A percentile compares a stretch with the other conserved stretches of the same genome.
phyloP scores from a whole-genome alignment of 2,797 vertebrate genomes.

The Arrhamphus sclerolepis region DNA sequence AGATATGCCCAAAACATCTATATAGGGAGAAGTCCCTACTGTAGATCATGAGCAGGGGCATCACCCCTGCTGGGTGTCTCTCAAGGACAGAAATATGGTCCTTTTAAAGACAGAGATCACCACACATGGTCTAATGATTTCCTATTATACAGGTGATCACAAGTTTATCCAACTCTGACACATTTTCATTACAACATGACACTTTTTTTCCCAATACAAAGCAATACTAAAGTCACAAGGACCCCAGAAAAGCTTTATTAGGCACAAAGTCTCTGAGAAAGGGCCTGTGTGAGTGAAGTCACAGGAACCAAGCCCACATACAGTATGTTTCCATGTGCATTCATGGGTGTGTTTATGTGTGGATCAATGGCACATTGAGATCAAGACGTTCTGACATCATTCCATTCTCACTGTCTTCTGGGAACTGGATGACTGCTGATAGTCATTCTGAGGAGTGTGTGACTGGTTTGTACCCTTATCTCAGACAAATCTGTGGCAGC shows the following conservation, averaged over 20 bases:
- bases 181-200: no score
- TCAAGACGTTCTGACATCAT: slow-evolving; percentile 41
- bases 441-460: slow-evolving; percentile 33
- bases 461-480: slow-evolving; percentile 34
- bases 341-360: slow-evolving; percentile 7
- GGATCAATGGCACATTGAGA: slow-evolving; percentile 13
- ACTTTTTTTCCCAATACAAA: no score
- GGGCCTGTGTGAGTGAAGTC: background rate
- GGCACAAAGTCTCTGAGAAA: slow-evolving; percentile 8
- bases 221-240: no score
- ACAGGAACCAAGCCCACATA: background rate
- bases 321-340: background rate
- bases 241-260: background rate
- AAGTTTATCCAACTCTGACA: no score
- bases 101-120: no score
- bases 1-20: no score
- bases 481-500: slow-evolving; percentile 27
- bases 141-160: no score
- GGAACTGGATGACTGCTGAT: slow-evolving; percentile 13
- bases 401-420: slow-evolving; percentile 40
- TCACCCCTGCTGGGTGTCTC: no score
- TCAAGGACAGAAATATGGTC: no score
- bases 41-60: no score
- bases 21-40: no score
- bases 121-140: no score